These are phyloP conservation scores for Oscheius sp. DNA, from an alignment of 2,888 invertebrate species.

Conservation along the genomic window DNA sequence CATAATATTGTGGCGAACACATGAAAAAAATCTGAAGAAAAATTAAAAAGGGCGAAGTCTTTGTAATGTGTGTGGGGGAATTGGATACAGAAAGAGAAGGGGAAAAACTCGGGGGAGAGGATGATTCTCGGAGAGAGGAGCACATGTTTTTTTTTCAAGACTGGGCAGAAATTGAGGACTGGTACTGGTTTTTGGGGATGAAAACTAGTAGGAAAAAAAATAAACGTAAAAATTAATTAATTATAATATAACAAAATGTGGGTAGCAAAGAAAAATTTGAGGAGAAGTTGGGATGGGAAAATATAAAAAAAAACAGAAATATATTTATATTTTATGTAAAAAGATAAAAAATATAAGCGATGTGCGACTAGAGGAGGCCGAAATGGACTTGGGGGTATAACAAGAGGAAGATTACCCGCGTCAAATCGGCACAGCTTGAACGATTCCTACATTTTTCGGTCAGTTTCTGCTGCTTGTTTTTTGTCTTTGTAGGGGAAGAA, in stretches of 20 bases:
- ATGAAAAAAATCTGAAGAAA: slow-evolving; percentile 10
- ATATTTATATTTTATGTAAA: slow-evolving; percentile 35
- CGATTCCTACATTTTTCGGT: slow-evolving; percentile 34
- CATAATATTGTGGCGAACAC: slow-evolving; percentile 14
- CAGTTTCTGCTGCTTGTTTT: background rate
- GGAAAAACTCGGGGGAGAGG: slow-evolving; percentile 5
- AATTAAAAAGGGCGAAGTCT: too few relatives aligned
- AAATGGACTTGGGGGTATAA: background rate
- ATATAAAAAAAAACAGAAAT: background rate
- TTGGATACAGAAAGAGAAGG: background rate
- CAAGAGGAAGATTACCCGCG: slow-evolving; percentile 9
- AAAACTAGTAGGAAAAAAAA: slow-evolving; percentile 32
- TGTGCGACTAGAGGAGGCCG: slow-evolving; percentile 33
- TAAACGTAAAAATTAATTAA: slow-evolving; percentile 23
- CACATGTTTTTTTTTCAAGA: background rate
- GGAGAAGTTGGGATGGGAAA: slow-evolving; percentile 15
- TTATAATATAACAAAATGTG: slow-evolving; percentile 13
- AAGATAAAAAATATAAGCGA: slow-evolving; percentile 28
- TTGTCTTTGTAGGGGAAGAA: background rate
- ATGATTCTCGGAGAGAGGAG: background rate
- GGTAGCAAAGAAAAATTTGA: slow-evolving; percentile 1
- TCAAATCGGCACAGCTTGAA: slow-evolving; percentile 20
- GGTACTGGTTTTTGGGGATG: slow-evolving; percentile 12
- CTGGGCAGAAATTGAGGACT: slow-evolving; percentile 6
- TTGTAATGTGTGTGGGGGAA: background rate